A percentile compares a stretch with the other conserved stretches of the same genome.
Evolutionary conservation across 2,113 vertebrate species (phyloP).

Genomic region (Galbula dea): DNA sequence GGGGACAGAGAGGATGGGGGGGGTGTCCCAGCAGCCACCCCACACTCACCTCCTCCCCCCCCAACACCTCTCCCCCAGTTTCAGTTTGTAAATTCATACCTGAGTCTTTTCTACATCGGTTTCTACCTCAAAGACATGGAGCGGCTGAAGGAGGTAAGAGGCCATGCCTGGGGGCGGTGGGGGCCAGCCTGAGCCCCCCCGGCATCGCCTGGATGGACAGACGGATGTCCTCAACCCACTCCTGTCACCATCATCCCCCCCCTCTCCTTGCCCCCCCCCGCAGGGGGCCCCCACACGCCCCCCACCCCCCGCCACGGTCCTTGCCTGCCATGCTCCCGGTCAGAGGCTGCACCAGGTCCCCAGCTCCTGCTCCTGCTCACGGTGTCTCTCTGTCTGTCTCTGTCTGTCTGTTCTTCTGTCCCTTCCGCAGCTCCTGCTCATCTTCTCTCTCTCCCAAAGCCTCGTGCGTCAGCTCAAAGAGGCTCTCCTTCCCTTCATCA

Average conservation of each 20-base stretch:
- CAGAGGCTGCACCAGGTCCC: not conserved
- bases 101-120: conserved; percentile 99
- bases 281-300: not conserved
- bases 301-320: not conserved
- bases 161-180: not conserved
- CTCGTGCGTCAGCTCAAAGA: conserved; percentile 83
- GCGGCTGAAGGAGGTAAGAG: conserved; percentile 92
- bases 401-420: conserved; percentile 26
- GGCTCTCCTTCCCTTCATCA: conserved; percentile 77
- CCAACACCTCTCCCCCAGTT: conserved; percentile 76
- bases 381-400: conserved; percentile 2
- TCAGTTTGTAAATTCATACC: conserved; percentile 98
- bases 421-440: conserved; percentile 81
- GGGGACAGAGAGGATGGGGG: not conserved
- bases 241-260: not conserved
- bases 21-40: not conserved
- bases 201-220: not conserved
- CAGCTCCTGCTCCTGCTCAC: not conserved
- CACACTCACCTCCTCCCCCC: rapidly evolving
- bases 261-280: not conserved
- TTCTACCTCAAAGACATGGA: conserved; percentile 99
- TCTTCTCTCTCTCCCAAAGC: conserved; percentile 85
- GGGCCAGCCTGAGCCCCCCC: not conserved
- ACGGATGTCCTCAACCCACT: not conserved
- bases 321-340: not conserved